Base-by-base conservation (phyloP, 1,140 invertebrate species). In the Bombus ignitus region DNA sequence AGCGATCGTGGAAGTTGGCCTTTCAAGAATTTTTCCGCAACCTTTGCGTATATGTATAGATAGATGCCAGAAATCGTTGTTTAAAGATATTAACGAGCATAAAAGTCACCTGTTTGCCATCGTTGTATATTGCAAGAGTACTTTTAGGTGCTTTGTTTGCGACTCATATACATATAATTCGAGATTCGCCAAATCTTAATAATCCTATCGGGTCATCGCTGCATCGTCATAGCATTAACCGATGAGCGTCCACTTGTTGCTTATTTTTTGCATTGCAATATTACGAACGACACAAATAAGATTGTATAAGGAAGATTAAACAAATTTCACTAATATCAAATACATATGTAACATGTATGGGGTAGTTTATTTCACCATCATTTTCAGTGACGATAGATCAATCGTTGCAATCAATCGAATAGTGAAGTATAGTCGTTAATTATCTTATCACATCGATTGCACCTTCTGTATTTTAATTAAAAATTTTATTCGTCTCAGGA, bases 61-160 rank as follows among this genome's bases (percentile, higher is more conserved):
- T 8, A 32, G 6, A 66, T 32, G 15, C 1, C 2, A n/a, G 13
- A 32, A 66, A 18, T n/a, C 6, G 12, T 66, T 2, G n/a, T 32
- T 32, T 8, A 1, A 32, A 66, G n/a, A 32, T 32, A 32, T 2
- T 65, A 65, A 13, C 62, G n/a, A 18, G n/a, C 13, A 5, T 32
- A 12, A 6, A 6, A 32, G 5, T 66, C 5, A 66, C 2, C 28
- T 4, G 10, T 0, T 4, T 18, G 15, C 32, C 5, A n/a, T 35
- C 65, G 32, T 66, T 32, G 9, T 66, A n/a, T 18, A 5, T 32
- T 18, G 1, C 15, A n/a, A 53, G 2, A 5, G 32, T 35, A 18
- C 0, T 0, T 35, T 8, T 2, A 22, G 0, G 1, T 35, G n/a
- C n/a, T 18, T 66, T 1, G 15, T 66, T 66, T 66, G 12, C 2